phyloP scores from a whole-genome alignment of 2,888 invertebrate genomes.

The Carterocephalus palaemon region DNA sequence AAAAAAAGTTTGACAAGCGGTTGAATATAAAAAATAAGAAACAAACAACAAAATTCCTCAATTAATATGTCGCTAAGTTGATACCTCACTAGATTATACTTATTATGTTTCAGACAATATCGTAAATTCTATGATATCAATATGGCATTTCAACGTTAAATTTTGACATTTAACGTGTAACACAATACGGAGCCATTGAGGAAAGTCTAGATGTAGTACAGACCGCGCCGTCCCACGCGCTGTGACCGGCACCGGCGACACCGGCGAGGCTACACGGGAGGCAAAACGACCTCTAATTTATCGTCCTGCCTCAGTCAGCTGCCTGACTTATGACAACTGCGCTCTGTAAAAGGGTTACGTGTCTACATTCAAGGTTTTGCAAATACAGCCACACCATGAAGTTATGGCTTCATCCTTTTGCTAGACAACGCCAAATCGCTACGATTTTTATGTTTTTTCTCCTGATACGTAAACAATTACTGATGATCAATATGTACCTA shows the following conservation, averaged over 20 bases:
- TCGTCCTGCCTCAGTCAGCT: slow-evolving; percentile 45
- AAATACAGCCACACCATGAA: slow-evolving; percentile 27
- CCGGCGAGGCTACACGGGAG: slow-evolving; percentile 33
- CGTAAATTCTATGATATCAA: slow-evolving; percentile 10
- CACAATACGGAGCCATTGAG: slow-evolving; percentile 34
- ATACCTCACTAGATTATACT: slow-evolving; percentile 11
- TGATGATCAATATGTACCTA: too few relatives aligned
- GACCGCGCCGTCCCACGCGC: slow-evolving; percentile 44
- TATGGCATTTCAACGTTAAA: slow-evolving; percentile 16
- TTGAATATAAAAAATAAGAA: not conserved
- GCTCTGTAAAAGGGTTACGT: slow-evolving; percentile 40
- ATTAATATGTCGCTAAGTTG: slow-evolving; percentile 3
- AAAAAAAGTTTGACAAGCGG: slow-evolving; percentile 15
- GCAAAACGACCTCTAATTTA: slow-evolving; percentile 47
- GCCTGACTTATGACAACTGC: slow-evolving; percentile 52
- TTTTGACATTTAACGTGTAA: slow-evolving; percentile 29
- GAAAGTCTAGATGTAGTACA: slow-evolving; percentile 40
- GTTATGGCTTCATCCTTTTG: slow-evolving; percentile 28
- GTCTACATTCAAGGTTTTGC: slow-evolving; percentile 36
- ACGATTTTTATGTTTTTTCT: not conserved
- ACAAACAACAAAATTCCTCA: not conserved
- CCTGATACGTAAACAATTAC: too few relatives aligned
- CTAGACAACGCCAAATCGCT: slow-evolving; percentile 6
- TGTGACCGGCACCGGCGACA: slow-evolving; percentile 32
- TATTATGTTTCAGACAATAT: slow-evolving; percentile 15